phyloP scores from a whole-genome alignment of 2,113 vertebrate species.

The Crotalus viridis region DNA sequence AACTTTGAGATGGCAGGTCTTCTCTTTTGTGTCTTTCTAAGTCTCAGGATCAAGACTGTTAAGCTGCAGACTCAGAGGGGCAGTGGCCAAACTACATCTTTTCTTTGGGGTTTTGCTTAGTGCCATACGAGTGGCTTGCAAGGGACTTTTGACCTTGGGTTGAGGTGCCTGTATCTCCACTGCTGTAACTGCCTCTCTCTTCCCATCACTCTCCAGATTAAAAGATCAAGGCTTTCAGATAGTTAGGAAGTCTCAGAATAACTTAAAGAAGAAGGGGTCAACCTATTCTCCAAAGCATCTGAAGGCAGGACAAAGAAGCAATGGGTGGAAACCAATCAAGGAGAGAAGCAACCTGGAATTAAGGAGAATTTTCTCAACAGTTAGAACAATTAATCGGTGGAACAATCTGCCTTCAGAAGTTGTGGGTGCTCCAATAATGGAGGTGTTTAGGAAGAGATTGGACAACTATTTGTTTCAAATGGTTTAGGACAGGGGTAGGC shows the following conservation, averaged over 20 bases:
- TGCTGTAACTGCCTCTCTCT: too few species aligned
- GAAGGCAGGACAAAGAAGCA: background rate
- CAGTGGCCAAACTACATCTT: background rate
- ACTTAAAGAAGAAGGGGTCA: too few species aligned
- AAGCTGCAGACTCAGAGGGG: background rate
- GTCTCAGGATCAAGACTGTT: background rate
- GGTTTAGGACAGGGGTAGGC: background rate
- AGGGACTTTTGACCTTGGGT: too few species aligned
- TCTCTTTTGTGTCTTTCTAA: background rate
- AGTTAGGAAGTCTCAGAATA: background rate
- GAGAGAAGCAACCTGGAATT: background rate
- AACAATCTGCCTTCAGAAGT: rapidly evolving
- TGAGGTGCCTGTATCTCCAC: background rate
- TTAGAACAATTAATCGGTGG: background rate
- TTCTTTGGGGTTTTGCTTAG: too few species aligned
- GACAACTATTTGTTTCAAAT: background rate
- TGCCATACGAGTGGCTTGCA: too few species aligned
- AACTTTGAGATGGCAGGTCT: background rate
- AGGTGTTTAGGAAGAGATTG: background rate
- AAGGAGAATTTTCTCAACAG: background rate
- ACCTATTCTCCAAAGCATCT: background rate
- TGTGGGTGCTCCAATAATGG: background rate
- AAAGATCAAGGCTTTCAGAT: background rate
- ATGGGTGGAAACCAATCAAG: background rate
- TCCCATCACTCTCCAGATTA: background rate